Evolutionary conservation across 2,113 vertebrate species (phyloP), one percentile per base, ranked within the genome.

Genomic region (Seriola rivoliana): DNA sequence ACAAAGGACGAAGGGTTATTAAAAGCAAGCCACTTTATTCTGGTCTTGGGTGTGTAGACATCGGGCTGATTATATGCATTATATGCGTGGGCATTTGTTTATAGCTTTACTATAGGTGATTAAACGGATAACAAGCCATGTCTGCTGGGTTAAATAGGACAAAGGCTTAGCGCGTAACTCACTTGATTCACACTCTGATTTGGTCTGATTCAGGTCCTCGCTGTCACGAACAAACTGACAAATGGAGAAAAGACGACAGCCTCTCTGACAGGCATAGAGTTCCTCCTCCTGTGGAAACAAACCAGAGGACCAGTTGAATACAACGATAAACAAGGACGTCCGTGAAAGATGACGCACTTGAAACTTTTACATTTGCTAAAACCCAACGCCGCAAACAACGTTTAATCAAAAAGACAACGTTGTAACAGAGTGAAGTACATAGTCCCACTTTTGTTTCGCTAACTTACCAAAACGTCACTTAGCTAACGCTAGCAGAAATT

Each of bases 231-330:
- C 98, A 87, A 99, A 99, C 89, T 99, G 98, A 57, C 98, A 99
- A 90, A 99, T 99, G 75, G 98, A 99, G 91, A 99, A 99, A 4
- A 99, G 96, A 4, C 98, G 96, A 87, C 98, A 99, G 71, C 98
- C 98, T 88, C 98, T 95, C 93, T 98, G 97, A 92, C 98, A 99
- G 11, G 98, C 97, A 0, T 96, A 99, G 9, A 99, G 95, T 63
- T 99, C 97, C 76, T 97, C 97, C 87, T 99, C 98, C 98, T 99
- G 57, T 29, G 84, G 85, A 85, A 70, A 88, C 78, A 90, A 71
- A 72, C 14, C 36, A 66, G 2, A 70, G n/a, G 9, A 90, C 40
- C 57, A 83, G 67, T 76, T 89, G 32, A 88, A 66, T 4, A 13
- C 16, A 16, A 80, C 34, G 19, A 57, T 40, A 66, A 75, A 80